These are phyloP conservation scores for Aphrophora alni DNA, from an alignment of 2,888 invertebrate species.

Conservation along the genomic window DNA sequence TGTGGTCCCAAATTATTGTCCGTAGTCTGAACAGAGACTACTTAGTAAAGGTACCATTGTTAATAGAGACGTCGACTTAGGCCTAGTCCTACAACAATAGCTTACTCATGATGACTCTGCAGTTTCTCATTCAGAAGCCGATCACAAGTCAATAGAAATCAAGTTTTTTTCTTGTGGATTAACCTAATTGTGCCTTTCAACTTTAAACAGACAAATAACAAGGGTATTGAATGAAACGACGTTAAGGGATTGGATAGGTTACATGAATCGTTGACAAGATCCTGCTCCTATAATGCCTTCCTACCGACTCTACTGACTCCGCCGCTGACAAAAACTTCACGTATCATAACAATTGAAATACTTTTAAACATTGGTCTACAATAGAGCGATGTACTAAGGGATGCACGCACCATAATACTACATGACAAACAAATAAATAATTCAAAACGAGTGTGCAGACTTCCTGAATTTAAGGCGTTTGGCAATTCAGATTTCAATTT, in stretches of 20 bases:
- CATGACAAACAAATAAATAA: too few relatives aligned
- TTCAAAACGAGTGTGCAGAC: too few relatives aligned
- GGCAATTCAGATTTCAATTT: too few relatives aligned
- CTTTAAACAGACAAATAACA: conserved; percentile 5
- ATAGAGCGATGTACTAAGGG: too few relatives aligned
- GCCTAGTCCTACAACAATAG: background rate
- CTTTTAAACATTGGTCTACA: too few relatives aligned
- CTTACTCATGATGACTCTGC: background rate
- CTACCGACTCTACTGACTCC: too few relatives aligned
- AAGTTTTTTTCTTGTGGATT: background rate
- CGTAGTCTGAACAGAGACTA: background rate
- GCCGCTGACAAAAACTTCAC: too few relatives aligned
- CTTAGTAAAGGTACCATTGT: background rate
- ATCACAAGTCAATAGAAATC: background rate
- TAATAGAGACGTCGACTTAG: background rate
- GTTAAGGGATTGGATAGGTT: background rate
- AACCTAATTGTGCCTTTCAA: conserved; percentile 6
- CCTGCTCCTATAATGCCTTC: too few relatives aligned
- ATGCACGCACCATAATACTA: too few relatives aligned
- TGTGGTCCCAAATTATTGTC: background rate
- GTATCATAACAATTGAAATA: too few relatives aligned
- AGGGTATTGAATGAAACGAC: background rate
- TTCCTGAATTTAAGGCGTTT: too few relatives aligned
- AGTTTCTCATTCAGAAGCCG: background rate
- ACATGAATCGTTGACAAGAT: background rate